Evolutionary conservation across 92 coral and sea anemone species (phyloP).

Genomic region (Actinernus sp.): DNA sequence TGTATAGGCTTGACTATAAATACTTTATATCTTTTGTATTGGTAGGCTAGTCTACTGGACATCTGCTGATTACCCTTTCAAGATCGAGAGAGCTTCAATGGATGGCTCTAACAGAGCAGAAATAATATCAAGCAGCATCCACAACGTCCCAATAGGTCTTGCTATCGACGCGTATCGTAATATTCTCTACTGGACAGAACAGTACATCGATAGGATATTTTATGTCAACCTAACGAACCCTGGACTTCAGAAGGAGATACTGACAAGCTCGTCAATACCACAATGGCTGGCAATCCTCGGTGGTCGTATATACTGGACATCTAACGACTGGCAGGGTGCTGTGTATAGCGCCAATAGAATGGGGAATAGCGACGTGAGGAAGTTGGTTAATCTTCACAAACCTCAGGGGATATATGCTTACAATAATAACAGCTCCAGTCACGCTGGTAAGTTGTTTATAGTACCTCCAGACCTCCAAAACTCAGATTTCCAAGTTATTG

Average conservation of each 20-base stretch:
- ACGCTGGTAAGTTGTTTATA: constrained; percentile 2
- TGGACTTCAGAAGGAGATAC: background rate
- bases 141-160: constrained; percentile 10
- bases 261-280: constrained; percentile 2
- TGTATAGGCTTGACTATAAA: too few relatives aligned
- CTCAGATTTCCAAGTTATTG: too few relatives aligned
- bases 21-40: too few relatives aligned
- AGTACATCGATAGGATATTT: background rate
- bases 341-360: constrained; percentile 15
- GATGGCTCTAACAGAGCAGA: constrained; percentile 23
- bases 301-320: constrained; percentile 23
- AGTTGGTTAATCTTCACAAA: background rate
- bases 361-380: constrained; percentile 1
- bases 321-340: background rate
- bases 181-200: constrained; percentile 20
- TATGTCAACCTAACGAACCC: constrained; percentile 14
- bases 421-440: background rate
- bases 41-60: constrained; percentile 31
- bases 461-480: too few relatives aligned
- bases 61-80: background rate
- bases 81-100: constrained; percentile 23
- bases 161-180: background rate
- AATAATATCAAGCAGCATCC: background rate
- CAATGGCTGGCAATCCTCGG: constrained; percentile 3
- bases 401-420: constrained; percentile 17